Evolutionary conservation across 2,113 vertebrate species (phyloP).

Genomic region (Anser cygnoides): DNA sequence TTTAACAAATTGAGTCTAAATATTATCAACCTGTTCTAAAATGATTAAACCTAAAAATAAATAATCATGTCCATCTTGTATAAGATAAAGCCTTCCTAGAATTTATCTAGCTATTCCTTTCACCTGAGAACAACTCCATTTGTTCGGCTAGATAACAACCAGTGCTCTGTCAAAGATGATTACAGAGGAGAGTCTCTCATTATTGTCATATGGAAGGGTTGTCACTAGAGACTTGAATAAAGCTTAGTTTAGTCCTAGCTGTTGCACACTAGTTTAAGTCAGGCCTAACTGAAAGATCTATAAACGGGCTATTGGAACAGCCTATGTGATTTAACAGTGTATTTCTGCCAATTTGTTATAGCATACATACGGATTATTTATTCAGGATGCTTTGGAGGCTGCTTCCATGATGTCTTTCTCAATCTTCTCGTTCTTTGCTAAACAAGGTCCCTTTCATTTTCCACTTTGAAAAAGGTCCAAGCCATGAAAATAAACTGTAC

Average conservation of each 20-base stretch:
- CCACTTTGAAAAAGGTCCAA: neutral
- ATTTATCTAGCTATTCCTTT: neutral
- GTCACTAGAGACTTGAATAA: constrained; percentile 18
- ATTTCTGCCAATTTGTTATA: neutral
- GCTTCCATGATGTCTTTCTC: neutral
- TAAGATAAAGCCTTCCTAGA: neutral
- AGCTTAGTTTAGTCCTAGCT: neutral
- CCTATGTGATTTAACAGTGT: neutral
- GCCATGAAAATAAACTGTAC: neutral
- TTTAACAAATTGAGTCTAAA: constrained; percentile 4
- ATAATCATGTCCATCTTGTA: neutral
- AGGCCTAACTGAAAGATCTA: neutral
- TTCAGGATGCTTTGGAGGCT: neutral
- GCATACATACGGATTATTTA: neutral
- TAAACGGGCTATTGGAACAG: neutral
- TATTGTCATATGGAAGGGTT: neutral
- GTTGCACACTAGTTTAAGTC: neutral
- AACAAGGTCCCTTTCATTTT: neutral
- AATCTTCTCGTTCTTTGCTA: neutral
- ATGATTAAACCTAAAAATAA: constrained; percentile 44
- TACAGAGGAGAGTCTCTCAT: neutral
- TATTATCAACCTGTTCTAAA: constrained; percentile 4
- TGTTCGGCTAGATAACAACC: neutral
- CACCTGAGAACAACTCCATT: neutral
- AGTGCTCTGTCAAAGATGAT: neutral